Base-by-base conservation (phyloP, 2,888 invertebrate genomes). In the Agapostemon virescens region DNA sequence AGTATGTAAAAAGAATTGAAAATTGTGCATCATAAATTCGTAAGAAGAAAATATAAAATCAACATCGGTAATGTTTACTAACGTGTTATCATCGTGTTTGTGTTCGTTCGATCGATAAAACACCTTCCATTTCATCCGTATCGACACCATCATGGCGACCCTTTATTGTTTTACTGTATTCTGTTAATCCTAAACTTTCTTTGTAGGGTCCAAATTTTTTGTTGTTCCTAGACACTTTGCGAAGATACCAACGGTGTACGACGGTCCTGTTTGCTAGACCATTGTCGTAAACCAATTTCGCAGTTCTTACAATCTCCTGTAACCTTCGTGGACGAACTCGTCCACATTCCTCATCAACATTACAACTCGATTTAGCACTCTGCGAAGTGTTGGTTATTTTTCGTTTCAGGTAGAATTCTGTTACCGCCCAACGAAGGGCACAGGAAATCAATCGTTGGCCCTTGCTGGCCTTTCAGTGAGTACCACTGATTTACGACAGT, bases 371-470 rank as follows among this genome's bases (percentile, higher is more conserved):
- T 66, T 66, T 30, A 38, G 33, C 9, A 13, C 55, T 75, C 7
- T 71, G 64, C 69, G 52, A 73, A 58, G 42, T 58, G 36, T 63
- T 36, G 49, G 38, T 45, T 38, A 13, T 82, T 81, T 81, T 38
- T 77, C 81, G 72, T 82, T 81, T 76, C 81, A 77, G 82, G 81
- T 42, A 82, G 67, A 67, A 67, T 81, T 61, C n/a, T 67, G 42
- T 75, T 72, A 72, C 71, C 63, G 78, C 69, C 82, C 78, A 36
- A 66, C 69, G 72, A 78, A 74, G 83, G 78, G 78, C 74, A 49
- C 78, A 75, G 78, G 83, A 75, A 75, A 82, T 82, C 83, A 61
- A 55, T 75, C 45, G 33, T 72, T 75, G 40, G 45, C 69, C 67
- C 69, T 75, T 61, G 61, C 69, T 73, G 78, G 66, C 38, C 67